Evolutionary conservation across 2,888 invertebrate species (phyloP), one percentile per base, ranked within the genome.

Genomic region (Pemphredon lugubris): DNA sequence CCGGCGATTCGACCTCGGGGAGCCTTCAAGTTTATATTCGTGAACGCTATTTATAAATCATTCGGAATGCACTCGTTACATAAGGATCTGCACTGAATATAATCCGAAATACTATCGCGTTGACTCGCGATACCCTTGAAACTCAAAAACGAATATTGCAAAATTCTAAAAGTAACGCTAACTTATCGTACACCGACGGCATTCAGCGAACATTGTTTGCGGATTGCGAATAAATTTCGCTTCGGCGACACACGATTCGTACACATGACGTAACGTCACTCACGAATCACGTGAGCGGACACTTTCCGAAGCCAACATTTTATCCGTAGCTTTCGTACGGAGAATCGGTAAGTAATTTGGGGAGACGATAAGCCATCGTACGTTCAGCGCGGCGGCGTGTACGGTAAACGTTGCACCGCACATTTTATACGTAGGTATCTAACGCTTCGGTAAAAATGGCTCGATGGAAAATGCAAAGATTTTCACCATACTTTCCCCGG

Each of bases 401-500:
- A 26, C 26, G 7, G 7, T 26, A 26, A 5, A 26, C 26, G 7
- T 26, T 26, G 7, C 26, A 26, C 26, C 4, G 4, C 4, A 26
- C 4, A 26, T 26, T n/a, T n/a, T n/a, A n/a, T n/a, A n/a, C n/a
- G n/a, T n/a, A n/a, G n/a, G n/a, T n/a, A 30, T 9, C 30, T 30
- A 9, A 9, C 30, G 30, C 9, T n/a, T n/a, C 1, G 34, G 1
- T 4, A 34, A 34, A 34, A 5, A 34, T 9, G 11, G 34, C 11
- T 34, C 2, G 34, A 9, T 4, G n/a, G 34, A 7, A n/a, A 2
- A n/a, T 2, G 1, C n/a, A 51, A 3, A 26, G 18, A 32, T 65
- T 57, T 59, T 55, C 60, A 16, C 55, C 11, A 13, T 20, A 51
- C 67, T 75, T 75, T 75, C 75, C 68, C 75, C 73, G 72, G 73